Conservation (phyloP, 2,113 vertebrate species). For the Hepsetus odoe region DNA sequence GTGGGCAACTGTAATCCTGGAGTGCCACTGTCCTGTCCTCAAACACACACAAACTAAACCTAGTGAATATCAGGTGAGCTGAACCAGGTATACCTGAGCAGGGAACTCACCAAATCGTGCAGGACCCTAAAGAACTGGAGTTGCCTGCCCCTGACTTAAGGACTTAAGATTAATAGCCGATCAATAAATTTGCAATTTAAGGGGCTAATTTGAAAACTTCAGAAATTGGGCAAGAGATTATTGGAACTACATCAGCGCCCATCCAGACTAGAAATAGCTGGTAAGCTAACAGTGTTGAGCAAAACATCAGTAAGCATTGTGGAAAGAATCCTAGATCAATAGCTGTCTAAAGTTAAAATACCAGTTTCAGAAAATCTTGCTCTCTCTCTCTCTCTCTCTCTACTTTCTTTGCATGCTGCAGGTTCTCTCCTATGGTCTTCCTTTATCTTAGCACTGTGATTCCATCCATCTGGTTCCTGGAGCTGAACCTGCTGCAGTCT, state of each 20-base stretch:
- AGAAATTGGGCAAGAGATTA: constrained; percentile 1
- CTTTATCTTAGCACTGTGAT: constrained; percentile 76
- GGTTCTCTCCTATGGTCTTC: constrained; percentile 78
- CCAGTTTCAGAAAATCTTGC: not conserved
- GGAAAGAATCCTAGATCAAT: not conserved
- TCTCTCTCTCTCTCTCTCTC: not conserved
- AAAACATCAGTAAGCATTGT: constrained; percentile 17
- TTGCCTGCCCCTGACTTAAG: too few relatives aligned
- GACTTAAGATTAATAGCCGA: not conserved
- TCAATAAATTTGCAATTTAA: not conserved
- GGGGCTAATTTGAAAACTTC: not conserved
- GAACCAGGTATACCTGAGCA: too few relatives aligned
- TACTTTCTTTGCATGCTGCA: constrained; percentile 38
- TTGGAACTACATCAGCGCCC: not conserved
- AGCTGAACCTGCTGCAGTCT: constrained; percentile 73
- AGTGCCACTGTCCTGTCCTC: too few relatives aligned
- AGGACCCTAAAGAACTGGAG: too few relatives aligned
- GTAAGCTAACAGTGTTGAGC: not conserved
- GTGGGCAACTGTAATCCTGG: too few relatives aligned
- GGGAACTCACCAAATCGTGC: too few relatives aligned
- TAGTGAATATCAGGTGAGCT: too few relatives aligned
- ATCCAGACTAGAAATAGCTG: not conserved
- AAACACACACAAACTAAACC: too few relatives aligned
- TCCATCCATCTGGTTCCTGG: constrained; percentile 78
- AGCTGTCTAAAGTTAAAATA: constrained; percentile 45